Base-by-base conservation (phyloP, 2,888 invertebrate species). In the Cryptophagus acutangulus region DNA sequence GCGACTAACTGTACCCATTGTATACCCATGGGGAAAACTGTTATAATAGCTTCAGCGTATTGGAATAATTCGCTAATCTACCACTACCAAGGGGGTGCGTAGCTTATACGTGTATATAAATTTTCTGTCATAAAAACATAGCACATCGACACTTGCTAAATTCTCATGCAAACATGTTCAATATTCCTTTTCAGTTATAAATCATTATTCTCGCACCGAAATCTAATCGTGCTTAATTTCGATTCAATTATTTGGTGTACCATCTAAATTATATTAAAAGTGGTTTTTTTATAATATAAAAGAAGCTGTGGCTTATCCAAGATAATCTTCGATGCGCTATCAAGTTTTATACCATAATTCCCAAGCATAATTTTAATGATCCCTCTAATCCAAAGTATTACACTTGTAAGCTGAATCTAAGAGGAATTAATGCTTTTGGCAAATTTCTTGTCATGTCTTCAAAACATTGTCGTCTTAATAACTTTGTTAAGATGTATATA, bases 351-450 rank as follows among this genome's bases (percentile, higher is more conserved):
- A 65, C 67, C 66, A 65, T 69, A 69, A 70, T 69, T 65, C 69
- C 69, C 55, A 58, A 66, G 69, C 68, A 70, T 67, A 70, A 70
- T 69, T 70, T 69, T 70, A 69, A 69, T 70, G 69, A 70, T 70
- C 69, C 65, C 55, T 53, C 59, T 68, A 69, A 68, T 67, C 69
- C 66, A 49, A 61, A 67, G 69, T 65, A 67, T 69, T 69, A 69
- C 68, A 64, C 62, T 62, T 58, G 62, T 67, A 66, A 66, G 67
- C 66, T 56, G 61, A 61, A 66, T 67, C 66, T 66, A 63, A 66
- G 66, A 65, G 65, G 66, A 64, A 67, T 67, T 68, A 67, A 65
- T 65, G 65, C 63, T 54, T n/a, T n/a, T 58, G 61, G 62, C 61
- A 61, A 64, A 65, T 64, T 65, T 65, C 65, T 65, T 62, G 63